Conservation (phyloP, 2,797 vertebrate genomes). For the Pterois miles region DNA sequence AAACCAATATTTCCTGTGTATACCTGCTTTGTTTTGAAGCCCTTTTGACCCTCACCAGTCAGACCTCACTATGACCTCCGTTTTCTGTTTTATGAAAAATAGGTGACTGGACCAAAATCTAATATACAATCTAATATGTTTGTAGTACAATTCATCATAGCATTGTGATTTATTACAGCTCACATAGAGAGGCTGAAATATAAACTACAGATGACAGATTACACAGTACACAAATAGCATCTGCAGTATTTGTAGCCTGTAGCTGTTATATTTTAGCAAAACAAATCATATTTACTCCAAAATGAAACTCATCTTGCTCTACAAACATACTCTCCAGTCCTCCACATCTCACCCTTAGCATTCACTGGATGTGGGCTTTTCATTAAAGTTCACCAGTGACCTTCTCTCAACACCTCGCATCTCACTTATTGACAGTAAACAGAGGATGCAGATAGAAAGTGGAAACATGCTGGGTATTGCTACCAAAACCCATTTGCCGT, state of each 20-base stretch:
- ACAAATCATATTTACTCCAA: not conserved
- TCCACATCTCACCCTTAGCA: not conserved
- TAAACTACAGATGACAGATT: not conserved
- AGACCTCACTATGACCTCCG: not conserved
- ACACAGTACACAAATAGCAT: not conserved
- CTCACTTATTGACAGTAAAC: constrained; percentile 1
- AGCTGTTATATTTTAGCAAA: not conserved
- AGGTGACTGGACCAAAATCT: not conserved
- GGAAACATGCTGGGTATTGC: not conserved
- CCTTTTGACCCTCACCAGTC: not conserved
- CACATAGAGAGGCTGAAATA: not conserved
- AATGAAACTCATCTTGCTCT: not conserved
- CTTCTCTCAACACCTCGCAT: not conserved
- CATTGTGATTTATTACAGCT: not conserved
- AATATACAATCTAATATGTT: not conserved
- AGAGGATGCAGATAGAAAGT: not conserved
- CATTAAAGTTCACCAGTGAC: not conserved
- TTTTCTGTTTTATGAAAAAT: not conserved
- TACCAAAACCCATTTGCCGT: not conserved
- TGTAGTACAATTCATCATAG: not conserved
- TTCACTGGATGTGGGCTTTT: not conserved
- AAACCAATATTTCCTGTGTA: constrained; percentile 26
- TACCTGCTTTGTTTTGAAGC: constrained; percentile 23
- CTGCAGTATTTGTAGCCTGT: not conserved
- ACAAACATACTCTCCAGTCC: not conserved